phyloP scores from a whole-genome alignment of 2,113 vertebrate species.

The Phalacrocorax aristotelis region DNA sequence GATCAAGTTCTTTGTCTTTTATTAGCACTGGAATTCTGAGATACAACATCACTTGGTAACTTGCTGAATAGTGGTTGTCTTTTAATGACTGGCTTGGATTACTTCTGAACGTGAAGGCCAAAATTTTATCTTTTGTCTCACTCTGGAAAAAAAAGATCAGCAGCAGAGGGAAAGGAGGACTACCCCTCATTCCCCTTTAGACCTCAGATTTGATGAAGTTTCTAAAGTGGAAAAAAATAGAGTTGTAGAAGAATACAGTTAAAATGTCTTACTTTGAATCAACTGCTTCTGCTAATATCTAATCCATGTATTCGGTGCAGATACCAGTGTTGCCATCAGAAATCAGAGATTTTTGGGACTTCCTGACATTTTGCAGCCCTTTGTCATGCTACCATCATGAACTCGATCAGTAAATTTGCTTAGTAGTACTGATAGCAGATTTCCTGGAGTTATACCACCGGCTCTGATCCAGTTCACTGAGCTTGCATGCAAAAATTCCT shows the following conservation, averaged over 20 bases:
- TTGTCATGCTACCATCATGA: neutral
- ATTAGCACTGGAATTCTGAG: neutral
- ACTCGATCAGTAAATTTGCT: neutral
- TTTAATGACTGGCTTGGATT: conserved; percentile 1
- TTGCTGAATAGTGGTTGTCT: neutral
- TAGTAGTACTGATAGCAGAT: neutral
- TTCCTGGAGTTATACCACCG: neutral
- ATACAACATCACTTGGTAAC: neutral
- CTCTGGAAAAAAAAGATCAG: neutral
- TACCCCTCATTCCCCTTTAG: neutral
- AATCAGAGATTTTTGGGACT: neutral
- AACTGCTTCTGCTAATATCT: neutral
- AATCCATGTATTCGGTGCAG: neutral
- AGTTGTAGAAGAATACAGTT: neutral
- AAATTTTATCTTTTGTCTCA: neutral
- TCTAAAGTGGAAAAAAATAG: neutral
- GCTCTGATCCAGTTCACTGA: neutral
- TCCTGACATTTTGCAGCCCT: neutral
- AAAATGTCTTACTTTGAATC: neutral
- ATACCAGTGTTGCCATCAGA: neutral
- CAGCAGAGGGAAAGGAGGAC: neutral
- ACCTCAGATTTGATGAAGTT: neutral
- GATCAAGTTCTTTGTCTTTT: neutral
- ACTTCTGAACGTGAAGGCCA: conserved; percentile 4
- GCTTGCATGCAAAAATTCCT: neutral